These are phyloP conservation scores for Ommatoiulus sabulosus DNA, from an alignment of 2,888 invertebrate genomes.

Conservation along the genomic window DNA sequence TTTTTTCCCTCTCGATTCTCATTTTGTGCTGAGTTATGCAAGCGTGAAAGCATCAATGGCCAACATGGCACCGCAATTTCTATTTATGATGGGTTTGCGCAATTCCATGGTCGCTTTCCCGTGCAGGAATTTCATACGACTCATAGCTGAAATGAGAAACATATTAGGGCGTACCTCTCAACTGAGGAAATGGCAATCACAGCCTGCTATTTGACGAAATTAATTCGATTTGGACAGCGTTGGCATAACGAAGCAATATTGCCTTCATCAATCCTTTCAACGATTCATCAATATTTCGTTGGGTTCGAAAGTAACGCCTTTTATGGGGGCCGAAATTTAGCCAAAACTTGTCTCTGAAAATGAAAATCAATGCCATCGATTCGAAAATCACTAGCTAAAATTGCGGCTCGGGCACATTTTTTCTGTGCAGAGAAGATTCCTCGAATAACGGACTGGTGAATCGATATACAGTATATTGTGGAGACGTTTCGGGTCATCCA, in stretches of 20 bases:
- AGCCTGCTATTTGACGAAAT: background rate
- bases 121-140: background rate
- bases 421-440: background rate
- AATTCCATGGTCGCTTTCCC: background rate
- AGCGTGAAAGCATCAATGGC: background rate
- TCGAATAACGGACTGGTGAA: background rate
- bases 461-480: background rate
- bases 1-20: background rate
- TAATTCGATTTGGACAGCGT: background rate
- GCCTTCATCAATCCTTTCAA: background rate
- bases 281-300: background rate
- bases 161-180: background rate
- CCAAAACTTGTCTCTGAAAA: background rate
- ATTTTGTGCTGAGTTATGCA: background rate
- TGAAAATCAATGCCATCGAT: background rate
- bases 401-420: background rate
- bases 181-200: constrained; percentile 22
- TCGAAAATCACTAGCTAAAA: background rate
- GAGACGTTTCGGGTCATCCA: background rate
- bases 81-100: background rate
- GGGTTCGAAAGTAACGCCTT: background rate
- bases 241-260: background rate
- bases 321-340: background rate
- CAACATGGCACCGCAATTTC: background rate
- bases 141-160: background rate